A percentile compares a stretch with the other conserved stretches of the same genome.
Evolutionary conservation across 2,797 vertebrate genomes (phyloP).

Genomic region (Coilia nasus): DNA sequence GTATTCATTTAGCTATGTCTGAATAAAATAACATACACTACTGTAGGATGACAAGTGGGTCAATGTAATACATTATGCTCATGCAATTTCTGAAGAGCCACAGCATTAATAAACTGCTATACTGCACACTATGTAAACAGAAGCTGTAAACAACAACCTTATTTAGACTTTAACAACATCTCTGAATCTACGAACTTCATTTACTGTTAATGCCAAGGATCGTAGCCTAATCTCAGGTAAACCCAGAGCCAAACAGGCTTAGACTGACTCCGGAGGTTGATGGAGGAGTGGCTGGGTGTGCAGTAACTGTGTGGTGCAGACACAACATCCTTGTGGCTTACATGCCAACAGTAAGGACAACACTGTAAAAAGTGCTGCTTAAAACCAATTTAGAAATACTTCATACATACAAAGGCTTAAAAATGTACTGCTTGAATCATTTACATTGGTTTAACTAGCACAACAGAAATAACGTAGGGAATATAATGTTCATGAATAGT

Average conservation of each 20-base stretch:
- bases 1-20: background rate
- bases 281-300: background rate
- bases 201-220: conserved; percentile 2
- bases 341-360: background rate
- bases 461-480: no score
- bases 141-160: background rate
- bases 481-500: no score
- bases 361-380: background rate
- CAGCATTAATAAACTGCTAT: background rate
- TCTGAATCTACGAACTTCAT: background rate
- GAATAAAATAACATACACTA: background rate
- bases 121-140: background rate
- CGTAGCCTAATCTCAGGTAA: background rate
- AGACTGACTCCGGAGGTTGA: background rate
- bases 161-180: background rate
- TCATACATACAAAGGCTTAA: no score
- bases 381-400: no score
- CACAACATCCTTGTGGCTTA: background rate
- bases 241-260: background rate
- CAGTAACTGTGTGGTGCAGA: background rate
- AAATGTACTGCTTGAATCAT: no score
- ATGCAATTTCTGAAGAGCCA: background rate
- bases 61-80: background rate
- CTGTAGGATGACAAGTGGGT: background rate
- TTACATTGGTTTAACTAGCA: no score